Conservation (phyloP, 1,140 invertebrate species). For the Bursaphelenchus mucronatus region DNA sequence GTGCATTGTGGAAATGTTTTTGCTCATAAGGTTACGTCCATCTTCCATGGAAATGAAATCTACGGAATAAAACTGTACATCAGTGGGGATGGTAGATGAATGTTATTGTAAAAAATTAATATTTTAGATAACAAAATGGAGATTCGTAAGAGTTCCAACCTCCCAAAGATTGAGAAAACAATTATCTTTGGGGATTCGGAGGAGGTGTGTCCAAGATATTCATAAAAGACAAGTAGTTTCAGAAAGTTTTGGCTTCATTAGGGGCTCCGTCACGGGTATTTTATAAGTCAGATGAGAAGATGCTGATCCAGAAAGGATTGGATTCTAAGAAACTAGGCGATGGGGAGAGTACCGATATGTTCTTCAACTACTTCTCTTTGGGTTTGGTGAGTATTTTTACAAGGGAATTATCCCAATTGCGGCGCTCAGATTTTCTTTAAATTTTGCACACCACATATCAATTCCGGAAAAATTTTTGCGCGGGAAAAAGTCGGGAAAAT, state of each 20-base stretch:
- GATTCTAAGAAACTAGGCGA: conserved; percentile 26
- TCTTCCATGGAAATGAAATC: conserved; percentile 43
- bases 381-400: conserved; percentile 52
- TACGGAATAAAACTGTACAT: conserved; percentile 47
- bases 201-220: conserved; percentile 18
- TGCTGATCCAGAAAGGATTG: conserved; percentile 52
- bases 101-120: conserved; percentile 9
- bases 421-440: too few relatives aligned
- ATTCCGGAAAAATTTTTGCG: too few relatives aligned
- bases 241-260: conserved; percentile 39
- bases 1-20: conserved; percentile 48
- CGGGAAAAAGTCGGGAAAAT: too few relatives aligned
- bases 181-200: conserved; percentile 39
- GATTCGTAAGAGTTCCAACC: conserved; percentile 3
- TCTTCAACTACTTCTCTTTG: conserved; percentile 59
- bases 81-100: conserved; percentile 41
- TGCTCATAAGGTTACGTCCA: conserved; percentile 26
- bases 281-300: conserved; percentile 61
- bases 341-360: conserved; percentile 52
- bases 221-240: conserved; percentile 19
- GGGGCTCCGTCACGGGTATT: conserved; percentile 54
- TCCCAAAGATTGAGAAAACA: conserved; percentile 25
- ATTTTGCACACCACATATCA: too few relatives aligned
- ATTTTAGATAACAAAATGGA: conserved; percentile 17
- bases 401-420: too few relatives aligned